Evolutionary conservation across 2,888 invertebrate genomes (phyloP), one percentile per base, ranked within the genome.

Genomic region (Metallyticus violacea): DNA sequence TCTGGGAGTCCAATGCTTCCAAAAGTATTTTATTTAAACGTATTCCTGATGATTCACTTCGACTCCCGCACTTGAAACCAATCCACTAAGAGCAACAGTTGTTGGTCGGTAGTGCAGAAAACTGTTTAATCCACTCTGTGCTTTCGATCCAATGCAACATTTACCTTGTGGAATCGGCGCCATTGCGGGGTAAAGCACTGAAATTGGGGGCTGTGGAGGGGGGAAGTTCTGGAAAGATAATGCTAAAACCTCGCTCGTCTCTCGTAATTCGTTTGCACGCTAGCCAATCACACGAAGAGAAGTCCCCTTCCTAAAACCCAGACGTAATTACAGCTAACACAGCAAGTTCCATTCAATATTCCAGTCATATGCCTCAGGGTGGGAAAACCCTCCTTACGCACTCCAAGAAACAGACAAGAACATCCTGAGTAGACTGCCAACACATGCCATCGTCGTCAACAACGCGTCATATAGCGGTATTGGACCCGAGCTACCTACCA

Each of bases 261-360:
- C 9, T 62, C 40, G 15, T 62, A 62, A 62, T 62, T 62, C 40
- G 40, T 62, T 62, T 62, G 40, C 40, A 62, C 40, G 40, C 15
- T 62, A 62, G 40, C 40, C 40, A 62, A 62, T 62, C 40, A 62
- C 40, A 62, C 22, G 40, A 22, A 62, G 40, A 62, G 40, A 4
- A 62, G 22, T 62, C 40, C 40, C 40, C 40, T 62, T 62, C 40
- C 40, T 9, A 15, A 62, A n/a, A n/a, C n/a, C n/a, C n/a, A n/a
- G n/a, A 62, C 62, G 30, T 82, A 82, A 82, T 82, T 82, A 82
- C 26, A 81, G 30, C 25, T 28, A 81, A 30, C 81, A 30, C 81
- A 81, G 28, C 82, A 76, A 29, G 26, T 76, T 82, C 22, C 76
- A 62, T 62, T 82, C 82, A 82, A 27, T 82, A 82, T 82, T 82